phyloP scores from a whole-genome alignment of 2,797 vertebrate species.

The Chrosomus eos region DNA sequence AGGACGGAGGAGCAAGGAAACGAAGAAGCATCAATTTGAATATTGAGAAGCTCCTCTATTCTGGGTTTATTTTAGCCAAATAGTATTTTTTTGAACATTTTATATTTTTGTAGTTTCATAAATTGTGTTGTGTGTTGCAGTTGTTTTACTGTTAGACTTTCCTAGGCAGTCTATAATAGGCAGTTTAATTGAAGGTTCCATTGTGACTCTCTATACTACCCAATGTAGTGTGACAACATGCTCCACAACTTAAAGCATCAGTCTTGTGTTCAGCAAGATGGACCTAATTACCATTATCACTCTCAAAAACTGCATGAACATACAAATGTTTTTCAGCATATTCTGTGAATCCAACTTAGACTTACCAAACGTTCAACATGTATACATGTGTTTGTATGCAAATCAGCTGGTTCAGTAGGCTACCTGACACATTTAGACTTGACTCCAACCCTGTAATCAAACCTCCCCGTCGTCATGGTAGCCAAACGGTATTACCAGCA shows the following conservation, averaged over 20 bases:
- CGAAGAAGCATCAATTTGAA: too few species aligned
- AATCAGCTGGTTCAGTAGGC: slow-evolving; percentile 14
- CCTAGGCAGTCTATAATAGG: neutral
- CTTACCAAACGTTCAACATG: neutral
- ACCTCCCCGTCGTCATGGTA: slow-evolving; percentile 52
- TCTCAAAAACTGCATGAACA: neutral
- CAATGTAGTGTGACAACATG: neutral
- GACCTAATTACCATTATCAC: neutral
- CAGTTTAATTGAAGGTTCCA: neutral
- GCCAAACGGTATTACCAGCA: slow-evolving; percentile 49
- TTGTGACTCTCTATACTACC: neutral
- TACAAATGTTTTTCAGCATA: neutral
- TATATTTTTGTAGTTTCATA: neutral
- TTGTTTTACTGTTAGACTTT: neutral
- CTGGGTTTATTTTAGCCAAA: neutral
- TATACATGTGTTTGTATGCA: neutral
- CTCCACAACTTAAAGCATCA: neutral
- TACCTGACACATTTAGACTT: slow-evolving; percentile 37
- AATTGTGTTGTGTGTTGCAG: neutral
- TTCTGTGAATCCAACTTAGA: neutral
- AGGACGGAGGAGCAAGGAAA: too few species aligned
- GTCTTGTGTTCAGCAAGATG: neutral
- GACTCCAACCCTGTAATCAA: slow-evolving; percentile 43
- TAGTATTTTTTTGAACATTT: neutral
- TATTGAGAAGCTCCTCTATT: too few species aligned